Percentiles rank a stretch among this genome's conserved stretches.
Evolutionary conservation across 2,888 invertebrate genomes (phyloP).

Genomic region (Himalopsyche tibetana): DNA sequence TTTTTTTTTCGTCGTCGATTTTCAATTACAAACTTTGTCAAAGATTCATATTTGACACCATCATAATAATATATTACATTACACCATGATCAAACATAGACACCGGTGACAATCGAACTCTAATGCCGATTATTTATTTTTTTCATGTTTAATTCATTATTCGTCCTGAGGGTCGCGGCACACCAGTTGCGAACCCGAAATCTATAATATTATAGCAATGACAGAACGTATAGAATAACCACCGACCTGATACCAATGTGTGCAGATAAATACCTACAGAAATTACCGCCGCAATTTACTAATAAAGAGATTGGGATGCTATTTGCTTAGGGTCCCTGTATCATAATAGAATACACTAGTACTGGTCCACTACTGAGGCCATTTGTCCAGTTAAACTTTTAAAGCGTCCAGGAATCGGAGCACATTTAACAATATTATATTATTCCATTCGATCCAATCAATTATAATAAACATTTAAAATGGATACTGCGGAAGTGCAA

Average conservation of each 20-base stretch:
- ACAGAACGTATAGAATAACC: too few species aligned
- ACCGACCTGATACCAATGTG: background rate
- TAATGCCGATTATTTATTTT: too few species aligned
- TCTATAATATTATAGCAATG: too few species aligned
- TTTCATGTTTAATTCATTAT: too few species aligned
- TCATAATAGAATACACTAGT: conserved; percentile 57
- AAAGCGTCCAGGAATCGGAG: background rate
- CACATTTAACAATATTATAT: background rate
- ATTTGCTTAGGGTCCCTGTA: conserved; percentile 60
- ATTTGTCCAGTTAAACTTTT: conserved; percentile 24
- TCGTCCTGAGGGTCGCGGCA: too few species aligned
- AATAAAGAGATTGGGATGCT: conserved; percentile 64
- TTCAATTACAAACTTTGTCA: too few species aligned
- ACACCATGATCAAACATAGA: too few species aligned
- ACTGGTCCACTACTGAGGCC: conserved; percentile 47
- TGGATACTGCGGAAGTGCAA: conserved; percentile 70
- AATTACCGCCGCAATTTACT: conserved; percentile 64
- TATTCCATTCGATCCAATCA: background rate
- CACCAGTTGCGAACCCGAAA: too few species aligned
- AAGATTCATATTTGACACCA: too few species aligned
- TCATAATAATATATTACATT: too few species aligned
- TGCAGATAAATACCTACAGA: conserved; percentile 35
- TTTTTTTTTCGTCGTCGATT: too few species aligned
- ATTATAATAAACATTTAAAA: conserved; percentile 34
- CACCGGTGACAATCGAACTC: too few species aligned